phyloP scores from a whole-genome alignment of 2,113 vertebrate genomes.

The Mormyrus iriodes region DNA sequence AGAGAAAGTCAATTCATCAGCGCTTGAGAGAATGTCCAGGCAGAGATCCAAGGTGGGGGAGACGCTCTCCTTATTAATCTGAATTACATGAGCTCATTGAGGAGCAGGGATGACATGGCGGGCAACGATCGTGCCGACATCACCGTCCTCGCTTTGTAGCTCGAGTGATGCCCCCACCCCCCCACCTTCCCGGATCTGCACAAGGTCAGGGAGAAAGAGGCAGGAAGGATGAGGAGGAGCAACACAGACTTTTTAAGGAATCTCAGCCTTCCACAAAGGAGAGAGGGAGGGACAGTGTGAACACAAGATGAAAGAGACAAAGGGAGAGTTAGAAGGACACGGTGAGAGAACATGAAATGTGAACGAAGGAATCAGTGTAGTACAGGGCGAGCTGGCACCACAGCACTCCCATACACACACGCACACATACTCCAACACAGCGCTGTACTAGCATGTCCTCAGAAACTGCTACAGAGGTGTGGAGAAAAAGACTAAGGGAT shows the following conservation, averaged over 20 bases:
- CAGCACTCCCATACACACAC: background rate
- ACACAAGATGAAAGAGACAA: background rate
- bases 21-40: constrained; percentile 17
- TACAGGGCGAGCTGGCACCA: background rate
- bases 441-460: background rate
- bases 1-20: constrained; percentile 25
- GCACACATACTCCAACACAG: background rate
- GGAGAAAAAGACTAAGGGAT: background rate
- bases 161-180: background rate
- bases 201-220: background rate
- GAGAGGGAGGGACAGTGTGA: background rate
- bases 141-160: background rate
- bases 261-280: background rate
- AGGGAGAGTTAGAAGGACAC: constrained; percentile 28
- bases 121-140: background rate
- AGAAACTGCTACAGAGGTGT: constrained; percentile 6
- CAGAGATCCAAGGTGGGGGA: constrained; percentile 16
- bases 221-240: background rate
- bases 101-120: constrained; percentile 20
- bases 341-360: background rate
- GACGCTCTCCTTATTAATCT: constrained; percentile 17
- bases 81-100: constrained; percentile 26
- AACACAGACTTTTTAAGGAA: background rate
- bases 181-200: background rate
- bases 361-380: background rate